phyloP scores from a whole-genome alignment of 2,113 vertebrate species.

The Triplophysa siluroides region DNA sequence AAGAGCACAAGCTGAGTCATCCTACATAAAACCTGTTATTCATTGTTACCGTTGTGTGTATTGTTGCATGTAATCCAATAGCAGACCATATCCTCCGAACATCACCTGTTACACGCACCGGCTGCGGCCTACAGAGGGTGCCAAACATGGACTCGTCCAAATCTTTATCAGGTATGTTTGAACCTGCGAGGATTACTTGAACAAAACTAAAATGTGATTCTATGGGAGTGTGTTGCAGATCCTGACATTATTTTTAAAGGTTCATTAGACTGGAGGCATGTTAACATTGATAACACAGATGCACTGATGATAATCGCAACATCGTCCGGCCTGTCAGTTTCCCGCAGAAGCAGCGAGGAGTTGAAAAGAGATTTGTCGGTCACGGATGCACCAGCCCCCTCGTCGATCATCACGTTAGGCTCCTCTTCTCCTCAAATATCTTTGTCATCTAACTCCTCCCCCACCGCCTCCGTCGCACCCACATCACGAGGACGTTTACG shows the following conservation, averaged over 20 bases:
- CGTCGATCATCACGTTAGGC: constrained; percentile 79
- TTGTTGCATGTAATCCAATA: constrained; percentile 37
- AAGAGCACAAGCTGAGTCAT: constrained; percentile 14
- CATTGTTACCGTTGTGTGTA: not conserved
- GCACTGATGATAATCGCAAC: not conserved
- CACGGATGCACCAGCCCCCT: constrained; percentile 73
- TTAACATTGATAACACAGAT: not conserved
- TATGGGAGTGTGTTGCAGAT: not conserved
- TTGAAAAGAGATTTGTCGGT: constrained; percentile 81
- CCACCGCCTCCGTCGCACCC: constrained; percentile 82
- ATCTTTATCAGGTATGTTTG: constrained; percentile 76
- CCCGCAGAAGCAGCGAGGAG: constrained; percentile 85
- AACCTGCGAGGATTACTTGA: not conserved
- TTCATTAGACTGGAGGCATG: too few species aligned
- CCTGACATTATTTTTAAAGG: too few species aligned
- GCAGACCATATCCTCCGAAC: constrained; percentile 80
- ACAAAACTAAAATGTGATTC: too few species aligned
- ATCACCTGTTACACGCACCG: constrained; percentile 74
- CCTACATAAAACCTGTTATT: not conserved
- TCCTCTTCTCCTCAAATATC: constrained; percentile 80
- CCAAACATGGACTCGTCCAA: constrained; percentile 81
- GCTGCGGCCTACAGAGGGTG: constrained; percentile 75
- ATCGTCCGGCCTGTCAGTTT: constrained; percentile 65
- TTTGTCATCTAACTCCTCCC: constrained; percentile 75
- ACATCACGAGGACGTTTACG: constrained; percentile 81